Base-by-base conservation (phyloP, 2,797 vertebrate genomes). In the Dryobates pubescens region DNA sequence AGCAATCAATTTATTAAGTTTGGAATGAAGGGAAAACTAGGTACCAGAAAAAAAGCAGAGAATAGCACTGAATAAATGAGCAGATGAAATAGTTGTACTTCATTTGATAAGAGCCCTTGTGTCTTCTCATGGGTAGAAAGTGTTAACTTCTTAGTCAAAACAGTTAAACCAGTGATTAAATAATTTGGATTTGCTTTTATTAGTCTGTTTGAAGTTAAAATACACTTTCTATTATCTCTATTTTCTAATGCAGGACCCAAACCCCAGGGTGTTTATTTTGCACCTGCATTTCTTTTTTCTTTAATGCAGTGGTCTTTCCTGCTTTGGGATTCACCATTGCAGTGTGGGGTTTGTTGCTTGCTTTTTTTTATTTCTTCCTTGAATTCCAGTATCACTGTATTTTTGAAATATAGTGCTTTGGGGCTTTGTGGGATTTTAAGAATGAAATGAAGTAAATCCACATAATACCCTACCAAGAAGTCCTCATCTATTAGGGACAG, bases 211-310 rank as follows among this genome's bases (percentile, higher is more conserved):
- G 81, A 96, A 78, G 82, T 89, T 41, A 64, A 87, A 91, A 38
- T 59, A 30, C 5, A 10, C 17, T 79, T 95, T 74, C 43, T 90
- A 58, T 82, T 61, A 51, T 4, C 11, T 86, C 27, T 76, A 79
- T 74, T 91, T 90, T 96, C 17, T 92, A 95, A 75, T 92, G 82
- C 77, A 87, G 73, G 85, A 63, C 92, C 88, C 76, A 84, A 94
- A 79, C 63, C 77, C 86, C 54, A 90, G 70, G 82, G 82, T 97
- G 69, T 91, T 93, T 86, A 82, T 96, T 96, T 96, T 77, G 95
- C 20, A 67, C 89, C 82, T 90, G 93, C 86, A 91, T 95, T 96
- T 96, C 91, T 22, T 5, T 83, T 97, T 94, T 91, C 75, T 95
- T 95, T 73, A 90, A 36, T 95, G 67, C 85, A 4, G 51, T 84